Evolutionary conservation across 2,888 invertebrate genomes (phyloP).

Genomic region (Dorcus hopei): DNA sequence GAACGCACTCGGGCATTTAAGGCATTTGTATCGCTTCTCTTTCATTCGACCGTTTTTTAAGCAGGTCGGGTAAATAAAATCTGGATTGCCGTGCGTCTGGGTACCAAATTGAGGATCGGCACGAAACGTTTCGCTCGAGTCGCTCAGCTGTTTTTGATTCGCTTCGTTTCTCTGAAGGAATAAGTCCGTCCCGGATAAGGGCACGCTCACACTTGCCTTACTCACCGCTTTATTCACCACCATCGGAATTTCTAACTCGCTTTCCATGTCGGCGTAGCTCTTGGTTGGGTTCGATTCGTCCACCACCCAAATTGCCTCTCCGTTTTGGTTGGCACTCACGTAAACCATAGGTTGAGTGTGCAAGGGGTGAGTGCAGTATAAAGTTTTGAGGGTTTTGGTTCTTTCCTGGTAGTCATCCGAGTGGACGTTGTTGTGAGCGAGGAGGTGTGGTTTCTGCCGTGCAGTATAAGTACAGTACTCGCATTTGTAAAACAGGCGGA

Average conservation of each 20-base stretch:
- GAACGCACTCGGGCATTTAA: constrained; percentile 84
- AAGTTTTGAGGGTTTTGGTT: constrained; percentile 64
- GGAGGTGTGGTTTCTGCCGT: constrained; percentile 64
- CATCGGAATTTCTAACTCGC: not conserved
- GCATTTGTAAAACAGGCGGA: constrained; percentile 64
- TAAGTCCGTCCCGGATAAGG: constrained; percentile 64
- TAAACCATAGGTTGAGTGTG: constrained; percentile 62
- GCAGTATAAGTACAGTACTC: constrained; percentile 76
- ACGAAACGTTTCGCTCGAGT: not conserved
- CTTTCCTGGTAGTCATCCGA: constrained; percentile 75
- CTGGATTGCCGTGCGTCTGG: constrained; percentile 71
- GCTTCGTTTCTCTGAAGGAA: constrained; percentile 63
- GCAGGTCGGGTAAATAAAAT: constrained; percentile 72
- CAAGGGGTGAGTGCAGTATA: constrained; percentile 62
- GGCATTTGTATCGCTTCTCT: constrained; percentile 77
- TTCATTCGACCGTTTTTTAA: constrained; percentile 71
- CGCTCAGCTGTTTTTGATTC: constrained; percentile 51
- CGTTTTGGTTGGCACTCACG: constrained; percentile 37
- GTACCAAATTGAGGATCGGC: constrained; percentile 67
- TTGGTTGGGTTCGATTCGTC: constrained; percentile 15
- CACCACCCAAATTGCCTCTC: constrained; percentile 46
- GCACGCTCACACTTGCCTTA: constrained; percentile 48
- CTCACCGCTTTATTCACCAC: constrained; percentile 21
- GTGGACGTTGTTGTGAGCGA: constrained; percentile 70
- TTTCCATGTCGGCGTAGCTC: constrained; percentile 25